Evolutionary conservation across 1,140 invertebrate species (phyloP), one percentile per base, ranked within the genome.

Genomic region (Nephila pilipes): DNA sequence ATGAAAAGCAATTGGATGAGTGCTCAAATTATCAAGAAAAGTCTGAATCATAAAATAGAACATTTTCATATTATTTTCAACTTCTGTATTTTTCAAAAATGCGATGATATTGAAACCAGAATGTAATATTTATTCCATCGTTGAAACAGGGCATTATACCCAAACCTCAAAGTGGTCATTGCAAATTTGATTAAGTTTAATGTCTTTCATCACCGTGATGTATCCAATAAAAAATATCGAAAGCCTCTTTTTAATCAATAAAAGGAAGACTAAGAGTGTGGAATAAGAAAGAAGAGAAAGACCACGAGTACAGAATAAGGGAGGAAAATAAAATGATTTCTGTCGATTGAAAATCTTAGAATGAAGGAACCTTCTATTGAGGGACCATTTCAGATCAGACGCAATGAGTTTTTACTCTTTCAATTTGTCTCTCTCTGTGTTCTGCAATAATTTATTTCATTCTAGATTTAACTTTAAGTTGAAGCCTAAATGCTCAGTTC

Each of bases 201-300:
- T 85, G 55, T 57, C 58, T 85, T 85, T 85, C 81, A 85, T 85
- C 81, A 85, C 55, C 38, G 5, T 85, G 58, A 85, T 85, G 81
- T 20, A 85, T 46, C 46, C 12, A n/a, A 65, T 29, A n/a, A n/a
- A n/a, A n/a, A n/a, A n/a, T n/a, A n/a, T n/a, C n/a, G n/a, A n/a
- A n/a, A n/a, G n/a, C n/a, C n/a, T n/a, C n/a, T n/a, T n/a, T n/a
- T n/a, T n/a, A n/a, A n/a, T n/a, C n/a, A n/a, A n/a, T n/a, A n/a
- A n/a, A n/a, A n/a, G n/a, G n/a, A n/a, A n/a, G n/a, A n/a, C n/a
- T n/a, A n/a, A n/a, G n/a, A n/a, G n/a, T n/a, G n/a, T n/a, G n/a
- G n/a, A n/a, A n/a, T n/a, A n/a, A n/a, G n/a, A n/a, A n/a, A 18
- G 14, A n/a, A 14, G 12, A 2, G 81, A 29, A 57, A 85, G 32